Base-by-base conservation (phyloP, 2,113 vertebrate genomes). In the Atherinomorus stipes region DNA sequence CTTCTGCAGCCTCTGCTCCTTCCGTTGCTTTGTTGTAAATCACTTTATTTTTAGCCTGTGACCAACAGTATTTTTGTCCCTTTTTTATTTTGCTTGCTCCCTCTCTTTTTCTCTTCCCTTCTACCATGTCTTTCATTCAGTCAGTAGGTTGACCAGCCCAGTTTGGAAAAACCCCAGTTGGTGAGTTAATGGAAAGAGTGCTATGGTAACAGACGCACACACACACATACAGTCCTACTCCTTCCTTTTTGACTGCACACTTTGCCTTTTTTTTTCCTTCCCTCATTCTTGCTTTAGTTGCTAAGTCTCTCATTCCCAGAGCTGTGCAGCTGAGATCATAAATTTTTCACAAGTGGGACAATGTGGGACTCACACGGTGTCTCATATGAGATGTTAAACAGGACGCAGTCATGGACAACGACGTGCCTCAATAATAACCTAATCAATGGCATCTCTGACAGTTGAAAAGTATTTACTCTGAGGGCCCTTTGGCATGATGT, bases 141-240 rank as follows among this genome's bases (percentile, higher is more conserved):
- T 85, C 73, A 70, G 80, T 64, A 79, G 71, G 65, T 76, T 77
- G 85, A 83, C 74, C 25, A 66, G 78, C 56, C 40, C 71, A 68
- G 76, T 69, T 77, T 85, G 90, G 88, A 84, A 90, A 90, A 89
- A 80, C 59, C 78, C 73, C 53, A 68, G 75, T 64, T 75, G 47
- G 81, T 93, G 90, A 93, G 71, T 90, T 84, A 80, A 91, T 91
- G 89, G 90, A 93, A 91, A 90, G 65, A 85, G 89, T 78, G 66
- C 89, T 80, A 86, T 89, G 82, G 92, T 68, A 89, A 94, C 90
- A 89, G 87, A 88, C 85, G 80, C 68, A 83, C 62, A 87, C 67
- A 83, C 63, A 88, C 82, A 83, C 7, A 31, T 31, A 4, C 15
- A 83, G 66, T 70, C 62, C 44, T 64, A 40, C 66, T 67, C 84